Base-by-base conservation (phyloP, 1,140 invertebrate species). In the Notospermus geniculatus region DNA sequence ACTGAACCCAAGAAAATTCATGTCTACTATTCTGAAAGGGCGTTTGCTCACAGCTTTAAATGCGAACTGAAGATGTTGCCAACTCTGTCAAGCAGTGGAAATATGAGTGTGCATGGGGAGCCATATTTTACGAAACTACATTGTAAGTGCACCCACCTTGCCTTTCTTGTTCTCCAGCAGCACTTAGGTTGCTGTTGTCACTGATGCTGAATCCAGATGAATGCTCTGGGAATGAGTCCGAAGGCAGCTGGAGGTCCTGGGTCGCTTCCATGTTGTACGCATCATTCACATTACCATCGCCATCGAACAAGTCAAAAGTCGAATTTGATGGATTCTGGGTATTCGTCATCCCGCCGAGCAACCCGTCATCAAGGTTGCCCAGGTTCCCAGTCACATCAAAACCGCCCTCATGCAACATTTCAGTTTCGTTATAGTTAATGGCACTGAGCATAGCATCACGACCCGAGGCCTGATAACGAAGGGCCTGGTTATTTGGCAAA, bases 261-360 rank as follows among this genome's bases (percentile, higher is more conserved):
- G 19, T 50, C 9, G 65, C 60, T 23, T 75, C 71, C 63, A 72
- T 73, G 25, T 68, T 69, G 29, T 77, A 76, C 2, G 76, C 65
- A 29, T 80, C 88, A 71, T 87, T 87, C 52, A 86, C 86, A 62
- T 74, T 69, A 62, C 83, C 84, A 63, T 88, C 88, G 65, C 87
- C 87, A 80, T 89, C 88, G 77, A 89, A 88, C 70, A 89, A 79
- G 74, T 88, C 87, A 78, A 88, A 86, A n/a, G 54, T 19, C 70
- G 69, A 41, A 73, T 60, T 17, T 67, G 62, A 2, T 7, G 67
- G 64, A 46, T 69, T 72, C 41, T 74, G 69, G 56, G 65, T 60
- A 23, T 62, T 62, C 58, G 66, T 69, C 7, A 70, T 69, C 56
- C 76, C 69, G n/a, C 71, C 72, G 5, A 81, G 65, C 22, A 72